Evolutionary conservation across 2,888 invertebrate species (phyloP).

Genomic region (Stenotaenia linearis): DNA sequence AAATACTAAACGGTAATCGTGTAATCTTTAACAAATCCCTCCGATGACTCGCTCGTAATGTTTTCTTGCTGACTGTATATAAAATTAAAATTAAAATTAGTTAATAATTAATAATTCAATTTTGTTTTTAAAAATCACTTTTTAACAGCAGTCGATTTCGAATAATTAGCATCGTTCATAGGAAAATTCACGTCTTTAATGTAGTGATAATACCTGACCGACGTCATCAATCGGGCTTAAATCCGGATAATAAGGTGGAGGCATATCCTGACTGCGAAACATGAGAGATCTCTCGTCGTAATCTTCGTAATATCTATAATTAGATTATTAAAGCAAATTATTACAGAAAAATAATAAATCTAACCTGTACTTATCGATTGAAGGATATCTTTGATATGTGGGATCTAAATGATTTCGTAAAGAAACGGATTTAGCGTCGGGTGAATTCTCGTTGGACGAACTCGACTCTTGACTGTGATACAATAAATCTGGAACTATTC

Average conservation of each 20-base stretch:
- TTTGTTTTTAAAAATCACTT: background rate
- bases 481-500: constrained; percentile 35
- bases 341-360: background rate
- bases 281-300: background rate
- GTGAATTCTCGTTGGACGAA: constrained; percentile 32
- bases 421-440: background rate
- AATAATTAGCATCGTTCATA: background rate
- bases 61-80: background rate
- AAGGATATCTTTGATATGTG: constrained; percentile 26
- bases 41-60: background rate
- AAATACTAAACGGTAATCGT: constrained; percentile 20
- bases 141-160: background rate
- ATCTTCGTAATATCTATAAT: background rate
- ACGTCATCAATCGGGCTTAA: background rate
- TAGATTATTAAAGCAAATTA: background rate
- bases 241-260: constrained; percentile 19
- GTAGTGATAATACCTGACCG: background rate
- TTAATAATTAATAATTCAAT: background rate
- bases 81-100: background rate
- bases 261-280: constrained; percentile 27
- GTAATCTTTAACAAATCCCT: background rate
- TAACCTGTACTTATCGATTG: constrained; percentile 6
- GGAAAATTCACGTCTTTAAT: background rate
- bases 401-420: background rate
- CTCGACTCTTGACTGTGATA: constrained; percentile 36